Percentiles rank a stretch among this genome's conserved stretches.
phyloP scores from a whole-genome alignment of 2,888 invertebrate genomes.

The Dasypolia templi region DNA sequence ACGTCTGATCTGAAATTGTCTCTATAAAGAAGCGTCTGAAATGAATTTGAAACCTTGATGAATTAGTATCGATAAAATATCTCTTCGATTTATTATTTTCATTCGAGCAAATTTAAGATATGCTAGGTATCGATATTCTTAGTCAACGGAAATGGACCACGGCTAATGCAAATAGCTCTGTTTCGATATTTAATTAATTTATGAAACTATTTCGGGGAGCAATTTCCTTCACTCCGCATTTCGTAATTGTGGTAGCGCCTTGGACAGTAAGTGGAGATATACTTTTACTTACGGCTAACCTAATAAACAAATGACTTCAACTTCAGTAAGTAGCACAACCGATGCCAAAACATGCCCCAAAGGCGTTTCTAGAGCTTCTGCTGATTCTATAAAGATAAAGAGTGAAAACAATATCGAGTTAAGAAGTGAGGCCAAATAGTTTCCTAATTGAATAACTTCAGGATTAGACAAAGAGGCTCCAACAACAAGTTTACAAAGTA shows the following conservation, averaged over 20 bases:
- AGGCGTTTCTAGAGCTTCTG: no score
- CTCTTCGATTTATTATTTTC: slow-evolving; percentile 17
- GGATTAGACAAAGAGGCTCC: slow-evolving; percentile 51
- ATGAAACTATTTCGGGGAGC: slow-evolving; percentile 34
- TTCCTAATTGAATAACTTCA: slow-evolving; percentile 61
- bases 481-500: slow-evolving; percentile 47
- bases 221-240: slow-evolving; percentile 9
- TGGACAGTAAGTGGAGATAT: neutral
- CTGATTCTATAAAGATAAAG: neutral
- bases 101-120: neutral
- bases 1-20: slow-evolving; percentile 33
- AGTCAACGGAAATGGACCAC: neutral
- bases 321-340: neutral
- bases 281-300: neutral
- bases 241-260: neutral
- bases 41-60: slow-evolving; percentile 30
- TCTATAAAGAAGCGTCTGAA: slow-evolving; percentile 17
- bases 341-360: neutral
- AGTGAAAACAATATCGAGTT: slow-evolving; percentile 26
- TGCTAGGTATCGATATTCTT: neutral
- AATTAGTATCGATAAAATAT: slow-evolving; percentile 29
- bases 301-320: neutral
- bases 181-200: slow-evolving; percentile 54
- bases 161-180: slow-evolving; percentile 23
- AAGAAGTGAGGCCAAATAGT: slow-evolving; percentile 44